Evolutionary conservation across 1,140 invertebrate species (phyloP), one percentile per base, ranked within the genome.

Genomic region (Drosophila pseudoobscura): DNA sequence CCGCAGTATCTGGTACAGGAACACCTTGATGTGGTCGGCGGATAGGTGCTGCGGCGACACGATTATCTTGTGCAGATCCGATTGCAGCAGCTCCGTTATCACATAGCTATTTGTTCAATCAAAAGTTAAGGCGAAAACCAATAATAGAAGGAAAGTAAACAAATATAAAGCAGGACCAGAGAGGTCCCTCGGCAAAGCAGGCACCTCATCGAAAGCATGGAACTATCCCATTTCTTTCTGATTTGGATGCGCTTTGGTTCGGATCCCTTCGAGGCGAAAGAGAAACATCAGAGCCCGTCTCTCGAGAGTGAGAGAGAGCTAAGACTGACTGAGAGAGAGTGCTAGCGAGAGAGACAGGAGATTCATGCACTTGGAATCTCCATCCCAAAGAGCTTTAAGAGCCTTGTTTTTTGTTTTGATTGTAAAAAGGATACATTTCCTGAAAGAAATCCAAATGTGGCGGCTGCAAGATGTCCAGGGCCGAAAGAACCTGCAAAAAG

Each of bases 11-110:
- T 99, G 99, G 93, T 99, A 99, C 72, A 99, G 96, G 95, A 99
- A 99, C 92, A 99, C 98, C 95, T 99, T 99, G 92, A 99, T 99
- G 94, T 99, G 99, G 93, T 99, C 98, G 56, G 97, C 95, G 79
- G 98, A 98, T 55, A 99, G 95, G 89, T 98, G 97, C 93, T 99
- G 99, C 59, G 98, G 98, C 73, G 98, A 99, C 72, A 99, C 98
- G 92, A 99, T 99, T 92, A 99, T 99, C 94, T 99, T 99, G 94
- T 99, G 99, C 76, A 99, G 94, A 94, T 99, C 99, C 92, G 97
- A 99, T 93, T 99, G 98, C 92, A 99, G 97, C 78, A 99, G 94
- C 93, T 99, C 99, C 51, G 98, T 99, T 92, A 99, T 98, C 88
- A 99, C 98, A 94, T 99, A 99, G 93, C 98, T 99, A 58, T 45